These are phyloP conservation scores for Sepioteuthis lessoniana DNA, from an alignment of 2,888 invertebrate genomes.

Conservation along the genomic window DNA sequence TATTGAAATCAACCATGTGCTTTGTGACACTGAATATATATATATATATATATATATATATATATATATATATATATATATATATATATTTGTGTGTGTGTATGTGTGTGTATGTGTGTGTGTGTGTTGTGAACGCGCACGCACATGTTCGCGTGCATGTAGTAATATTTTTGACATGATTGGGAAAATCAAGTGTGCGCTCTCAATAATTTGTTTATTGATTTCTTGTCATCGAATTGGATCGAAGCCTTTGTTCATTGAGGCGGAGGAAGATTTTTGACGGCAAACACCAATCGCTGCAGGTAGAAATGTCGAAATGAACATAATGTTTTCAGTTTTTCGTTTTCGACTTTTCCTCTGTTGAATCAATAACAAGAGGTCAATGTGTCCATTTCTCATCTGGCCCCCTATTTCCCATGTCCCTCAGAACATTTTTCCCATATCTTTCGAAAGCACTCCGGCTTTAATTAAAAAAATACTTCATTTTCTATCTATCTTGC, in stretches of 20 bases:
- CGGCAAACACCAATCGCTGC: background rate
- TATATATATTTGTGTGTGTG: too few relatives aligned
- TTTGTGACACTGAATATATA: too few relatives aligned
- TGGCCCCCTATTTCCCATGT: background rate
- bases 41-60: too few relatives aligned
- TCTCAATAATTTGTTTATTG: background rate
- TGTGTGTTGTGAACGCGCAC: too few relatives aligned
- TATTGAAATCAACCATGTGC: too few relatives aligned
- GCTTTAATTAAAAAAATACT: background rate
- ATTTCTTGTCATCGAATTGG: background rate
- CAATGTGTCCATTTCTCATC: background rate
- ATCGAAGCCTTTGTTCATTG: background rate
- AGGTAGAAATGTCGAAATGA: too few relatives aligned
- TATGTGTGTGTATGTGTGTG: too few relatives aligned
- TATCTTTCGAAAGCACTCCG: background rate
- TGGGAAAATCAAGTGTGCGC: background rate
- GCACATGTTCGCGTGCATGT: too few relatives aligned
- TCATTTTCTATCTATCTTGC: too few relatives aligned
- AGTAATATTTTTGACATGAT: background rate
- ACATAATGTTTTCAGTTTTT: background rate
- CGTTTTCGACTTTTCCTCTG: background rate
- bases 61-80: too few relatives aligned
- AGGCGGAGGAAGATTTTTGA: background rate
- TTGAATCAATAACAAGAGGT: background rate
- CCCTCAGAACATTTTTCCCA: too few relatives aligned